A percentile compares a stretch with the other conserved stretches of the same genome.
phyloP scores from a whole-genome alignment of 2,797 vertebrate species.

The Anabacerthia variegaticeps region DNA sequence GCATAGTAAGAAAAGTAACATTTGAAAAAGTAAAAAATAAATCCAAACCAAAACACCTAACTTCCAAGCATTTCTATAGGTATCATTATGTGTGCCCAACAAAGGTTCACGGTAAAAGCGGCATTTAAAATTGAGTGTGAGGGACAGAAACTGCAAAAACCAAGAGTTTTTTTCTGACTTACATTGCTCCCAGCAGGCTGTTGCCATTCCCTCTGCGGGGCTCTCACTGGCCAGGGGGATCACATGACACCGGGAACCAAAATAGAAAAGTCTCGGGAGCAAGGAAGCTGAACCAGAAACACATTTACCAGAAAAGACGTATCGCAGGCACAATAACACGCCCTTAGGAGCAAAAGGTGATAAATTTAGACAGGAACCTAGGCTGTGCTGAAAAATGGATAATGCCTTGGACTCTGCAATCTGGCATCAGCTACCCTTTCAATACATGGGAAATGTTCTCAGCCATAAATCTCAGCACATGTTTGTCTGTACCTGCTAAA shows the following conservation, averaged over 20 bases:
- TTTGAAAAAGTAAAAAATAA: neutral
- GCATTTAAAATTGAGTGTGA: neutral
- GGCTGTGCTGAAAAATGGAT: neutral
- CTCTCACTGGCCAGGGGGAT: slow-evolving; percentile 52
- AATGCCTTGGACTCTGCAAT: neutral
- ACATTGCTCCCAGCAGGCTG: slow-evolving; percentile 72
- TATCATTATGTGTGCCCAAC: neutral
- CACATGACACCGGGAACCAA: slow-evolving; percentile 64
- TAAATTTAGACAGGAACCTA: neutral
- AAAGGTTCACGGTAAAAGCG: neutral
- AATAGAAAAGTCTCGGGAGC: slow-evolving; percentile 69
- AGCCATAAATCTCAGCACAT: neutral
- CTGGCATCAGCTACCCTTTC: neutral
- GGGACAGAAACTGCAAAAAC: slow-evolving; percentile 54
- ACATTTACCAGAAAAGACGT: neutral
- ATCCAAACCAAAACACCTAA: neutral
- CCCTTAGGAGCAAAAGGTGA: neutral
- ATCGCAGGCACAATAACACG: neutral
- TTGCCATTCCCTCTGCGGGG: slow-evolving; percentile 61
- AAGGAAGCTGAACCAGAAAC: slow-evolving; percentile 61
- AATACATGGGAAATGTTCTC: neutral
- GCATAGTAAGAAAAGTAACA: neutral
- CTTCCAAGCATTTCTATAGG: neutral
- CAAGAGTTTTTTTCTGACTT: slow-evolving; percentile 66
- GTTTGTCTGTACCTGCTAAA: neutral